These are phyloP conservation scores for Cisticola juncidis DNA, from an alignment of 2,113 vertebrate species.

Conservation along the genomic window DNA sequence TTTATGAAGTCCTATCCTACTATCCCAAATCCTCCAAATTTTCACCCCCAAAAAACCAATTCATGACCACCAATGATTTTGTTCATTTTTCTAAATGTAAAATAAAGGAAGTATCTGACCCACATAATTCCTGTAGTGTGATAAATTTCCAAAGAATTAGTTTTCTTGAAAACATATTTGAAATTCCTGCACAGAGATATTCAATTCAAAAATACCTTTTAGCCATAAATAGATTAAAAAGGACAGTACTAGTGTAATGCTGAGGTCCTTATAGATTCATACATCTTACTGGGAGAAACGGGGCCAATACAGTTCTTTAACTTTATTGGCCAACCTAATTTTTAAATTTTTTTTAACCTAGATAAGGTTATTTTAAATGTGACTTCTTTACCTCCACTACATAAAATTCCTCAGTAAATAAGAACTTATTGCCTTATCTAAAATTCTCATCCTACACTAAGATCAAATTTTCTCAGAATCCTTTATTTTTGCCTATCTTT, in stretches of 20 bases:
- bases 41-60: rapidly evolving
- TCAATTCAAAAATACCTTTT: not conserved
- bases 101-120: not conserved
- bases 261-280: not conserved
- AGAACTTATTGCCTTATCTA: not conserved
- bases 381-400: not conserved
- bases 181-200: not conserved
- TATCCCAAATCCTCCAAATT: not conserved
- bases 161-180: not conserved
- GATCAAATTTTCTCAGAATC: not conserved
- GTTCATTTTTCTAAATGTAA: not conserved
- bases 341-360: not conserved
- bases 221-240: not conserved
- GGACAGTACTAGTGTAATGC: not conserved
- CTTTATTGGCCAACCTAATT: not conserved
- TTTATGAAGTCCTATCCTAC: not conserved
- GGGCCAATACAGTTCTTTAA: not conserved
- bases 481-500: not conserved
- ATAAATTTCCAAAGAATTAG: not conserved
- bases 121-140: not conserved
- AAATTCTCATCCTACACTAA: not conserved
- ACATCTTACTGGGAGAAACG: not conserved
- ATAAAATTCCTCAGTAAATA: not conserved
- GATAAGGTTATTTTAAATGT: not conserved
- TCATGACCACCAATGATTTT: not conserved